Base-by-base conservation (phyloP, 2,888 invertebrate species). In the Gonocerus acuteangulatus region DNA sequence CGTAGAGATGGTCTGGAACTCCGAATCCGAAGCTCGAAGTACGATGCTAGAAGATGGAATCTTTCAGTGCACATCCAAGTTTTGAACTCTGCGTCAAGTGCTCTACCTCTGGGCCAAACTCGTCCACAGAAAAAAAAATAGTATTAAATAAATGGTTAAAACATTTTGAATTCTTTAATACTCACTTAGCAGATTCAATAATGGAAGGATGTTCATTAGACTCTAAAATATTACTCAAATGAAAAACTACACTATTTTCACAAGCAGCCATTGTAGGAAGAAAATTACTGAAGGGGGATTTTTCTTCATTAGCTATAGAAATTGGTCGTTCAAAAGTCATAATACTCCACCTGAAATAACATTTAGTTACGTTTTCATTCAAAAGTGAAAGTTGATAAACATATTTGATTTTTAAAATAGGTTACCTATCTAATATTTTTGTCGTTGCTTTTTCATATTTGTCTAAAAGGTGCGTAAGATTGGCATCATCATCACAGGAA, bases 381-480 rank as follows among this genome's bases (percentile, higher is more conserved):
- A 39, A 39, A 9, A 39, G 3, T n/a, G n/a, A 15, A 2, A 9
- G 7, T 39, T 39, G 3, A 9, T 3, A 13, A 39, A 39, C 4
- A 39, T 39, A 39, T 3, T 9, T 39, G n/a, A 11, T 9, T 39
- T 9, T 3, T 9, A 9, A 39, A 11, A 39, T 9, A 13, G 4
- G 11, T n/a, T 69, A 85, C 85, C 95, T 86, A 74, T 96, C 96
- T 52, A 97, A 79, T 89, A 96, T 95, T 78, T 95, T 95, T 57
- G 94, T 94, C 72, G 94, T 89, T n/a, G 96, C 95, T 69, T 89
- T 87, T 75, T 96, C 96, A 74, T 95, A 93, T 68, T 91, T 87
- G 73, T 96, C 95, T 42, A 97, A 77, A 49, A 95, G 82, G 70
- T 89, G 88, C 9, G 94, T 92, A 49, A 96, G 79, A 73, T 95